Conservation (phyloP, 2,113 vertebrate species). For the Herpailurus yagouaroundi region DNA sequence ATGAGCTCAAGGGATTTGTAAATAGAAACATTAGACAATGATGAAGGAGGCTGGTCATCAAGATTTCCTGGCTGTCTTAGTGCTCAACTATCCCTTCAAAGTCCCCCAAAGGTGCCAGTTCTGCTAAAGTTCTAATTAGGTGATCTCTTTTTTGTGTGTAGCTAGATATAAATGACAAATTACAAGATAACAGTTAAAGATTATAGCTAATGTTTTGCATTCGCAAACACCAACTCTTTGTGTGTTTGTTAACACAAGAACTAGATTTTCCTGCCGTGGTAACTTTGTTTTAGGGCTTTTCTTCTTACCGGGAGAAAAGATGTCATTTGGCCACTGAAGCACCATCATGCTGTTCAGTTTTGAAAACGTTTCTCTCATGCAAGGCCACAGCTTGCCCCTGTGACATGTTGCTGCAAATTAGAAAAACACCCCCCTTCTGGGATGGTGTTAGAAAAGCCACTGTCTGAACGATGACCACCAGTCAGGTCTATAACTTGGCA, state of each 20-base stretch:
- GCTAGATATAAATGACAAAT: neutral
- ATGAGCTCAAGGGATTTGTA: neutral
- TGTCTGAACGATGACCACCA: neutral
- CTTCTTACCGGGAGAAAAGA: neutral
- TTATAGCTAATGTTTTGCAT: neutral
- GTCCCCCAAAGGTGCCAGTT: neutral
- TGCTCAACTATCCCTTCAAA: neutral
- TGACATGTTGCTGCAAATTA: neutral
- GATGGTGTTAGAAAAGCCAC: neutral
- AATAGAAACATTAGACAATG: neutral
- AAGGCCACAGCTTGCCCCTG: neutral
- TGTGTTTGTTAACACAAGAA: neutral
- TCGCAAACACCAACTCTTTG: neutral
- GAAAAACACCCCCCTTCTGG: neutral
- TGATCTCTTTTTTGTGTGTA: neutral
- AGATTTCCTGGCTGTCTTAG: neutral
- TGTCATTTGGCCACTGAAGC: neutral
- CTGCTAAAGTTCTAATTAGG: slow-evolving; percentile 7
- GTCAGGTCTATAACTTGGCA: neutral
- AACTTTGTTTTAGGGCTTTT: neutral
- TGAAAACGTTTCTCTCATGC: neutral
- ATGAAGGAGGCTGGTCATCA: neutral
- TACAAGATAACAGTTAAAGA: neutral
- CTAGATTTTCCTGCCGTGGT: neutral
- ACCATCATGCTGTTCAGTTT: neutral